Evolutionary conservation across 2,113 vertebrate species (phyloP).

Genomic region (Rhodinocichla rosea): DNA sequence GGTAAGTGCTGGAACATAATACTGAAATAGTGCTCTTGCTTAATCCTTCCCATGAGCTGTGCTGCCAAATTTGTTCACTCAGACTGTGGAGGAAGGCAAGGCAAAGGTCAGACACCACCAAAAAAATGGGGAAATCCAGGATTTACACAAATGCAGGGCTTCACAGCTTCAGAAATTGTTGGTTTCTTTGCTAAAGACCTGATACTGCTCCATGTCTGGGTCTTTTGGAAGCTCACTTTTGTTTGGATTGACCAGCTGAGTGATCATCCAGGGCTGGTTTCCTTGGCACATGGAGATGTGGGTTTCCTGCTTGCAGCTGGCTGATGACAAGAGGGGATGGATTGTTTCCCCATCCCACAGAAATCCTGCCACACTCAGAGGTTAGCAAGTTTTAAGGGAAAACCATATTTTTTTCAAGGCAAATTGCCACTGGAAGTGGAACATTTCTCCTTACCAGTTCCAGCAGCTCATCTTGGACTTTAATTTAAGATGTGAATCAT

Average conservation of each 20-base stretch:
- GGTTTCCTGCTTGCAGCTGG: background rate
- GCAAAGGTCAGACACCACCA: background rate
- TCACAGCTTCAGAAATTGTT: background rate
- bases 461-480: background rate
- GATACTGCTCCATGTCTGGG: background rate
- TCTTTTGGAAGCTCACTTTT: background rate
- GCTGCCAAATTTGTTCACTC: background rate
- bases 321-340: background rate
- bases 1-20: constrained; percentile 27
- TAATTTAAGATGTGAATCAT: background rate
- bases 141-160: background rate
- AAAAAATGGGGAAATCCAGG: background rate
- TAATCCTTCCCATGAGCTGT: background rate
- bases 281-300: background rate
- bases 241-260: background rate
- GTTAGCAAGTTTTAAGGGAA: background rate
- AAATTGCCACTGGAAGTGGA: background rate
- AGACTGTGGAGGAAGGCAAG: background rate
- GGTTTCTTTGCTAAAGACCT: background rate
- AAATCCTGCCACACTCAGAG: background rate
- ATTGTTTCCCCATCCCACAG: background rate
- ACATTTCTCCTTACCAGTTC: background rate
- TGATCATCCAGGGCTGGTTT: background rate
- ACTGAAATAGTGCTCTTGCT: constrained; percentile 4
- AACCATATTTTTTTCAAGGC: background rate